Evolutionary conservation across 2,797 vertebrate genomes (phyloP), one percentile per base, ranked within the genome.

Genomic region (Bradypodion ventrale): DNA sequence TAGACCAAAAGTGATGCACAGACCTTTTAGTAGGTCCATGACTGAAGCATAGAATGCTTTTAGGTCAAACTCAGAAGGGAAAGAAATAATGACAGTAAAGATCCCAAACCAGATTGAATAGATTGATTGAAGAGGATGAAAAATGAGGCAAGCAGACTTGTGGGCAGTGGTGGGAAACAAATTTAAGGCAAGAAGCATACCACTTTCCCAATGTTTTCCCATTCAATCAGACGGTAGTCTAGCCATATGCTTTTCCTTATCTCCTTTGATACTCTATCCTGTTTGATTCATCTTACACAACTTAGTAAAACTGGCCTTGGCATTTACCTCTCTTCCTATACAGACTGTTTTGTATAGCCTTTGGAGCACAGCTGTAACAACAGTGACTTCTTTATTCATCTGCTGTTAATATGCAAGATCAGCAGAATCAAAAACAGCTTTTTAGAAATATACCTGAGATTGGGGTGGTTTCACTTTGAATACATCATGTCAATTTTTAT

Each of bases 371-470:
- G 25, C n/a, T 4, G 6, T 86, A 0, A 76, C 59, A 44, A 52
- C 62, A 73, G 68, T 3, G 4, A 3, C 37, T 87, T 0, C 2
- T 68, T 79, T 89, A 79, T 77, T 83, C 2, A 87, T 77, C 80
- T 42, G 82, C 77, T 42, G 3, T 82, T 80, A 49, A 86, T 79
- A 76, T 0, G 0, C 4, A 42, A 82, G 65, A n/a, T 10, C 78
- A 87, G 76, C 83, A 70, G 68, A 87, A 83, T 27, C 19, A 13
- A 7, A 42, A 78, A 78, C 40, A 13, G 4, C n/a, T 66, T 29
- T 29, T 32, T 66, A 65, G 42, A 66, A 46, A 66, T 16, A 19
- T 42, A 46, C 27, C 62, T 78, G 77, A 23, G 77, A 46, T 32
- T 49, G 9, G 29, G 5, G 29, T 25, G 21, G 19, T 32, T 27